Evolutionary conservation across 2,113 vertebrate genomes (phyloP).

Genomic region (Dasyornis broadbenti): DNA sequence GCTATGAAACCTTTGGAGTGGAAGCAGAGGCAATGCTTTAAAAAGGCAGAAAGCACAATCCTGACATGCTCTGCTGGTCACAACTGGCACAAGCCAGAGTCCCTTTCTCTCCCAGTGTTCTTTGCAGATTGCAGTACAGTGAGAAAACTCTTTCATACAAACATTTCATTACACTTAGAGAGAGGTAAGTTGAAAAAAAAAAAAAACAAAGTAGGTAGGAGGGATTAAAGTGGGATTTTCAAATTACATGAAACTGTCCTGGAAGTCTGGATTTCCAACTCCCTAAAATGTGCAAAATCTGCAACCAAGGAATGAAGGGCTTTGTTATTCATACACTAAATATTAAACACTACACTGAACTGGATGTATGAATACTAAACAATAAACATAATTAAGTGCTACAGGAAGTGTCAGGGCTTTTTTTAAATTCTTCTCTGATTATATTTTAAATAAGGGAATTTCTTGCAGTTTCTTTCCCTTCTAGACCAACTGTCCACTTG

Average conservation of each 20-base stretch:
- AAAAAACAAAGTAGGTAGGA: neutral
- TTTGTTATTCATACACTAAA: neutral
- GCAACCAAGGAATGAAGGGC: neutral
- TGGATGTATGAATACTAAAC: neutral
- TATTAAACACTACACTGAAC: neutral
- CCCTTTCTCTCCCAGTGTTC: neutral
- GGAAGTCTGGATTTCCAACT: neutral
- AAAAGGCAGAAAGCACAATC: neutral
- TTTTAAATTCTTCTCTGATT: neutral
- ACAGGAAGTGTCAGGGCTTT: neutral
- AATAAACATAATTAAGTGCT: neutral
- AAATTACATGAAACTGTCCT: neutral
- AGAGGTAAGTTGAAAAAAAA: neutral
- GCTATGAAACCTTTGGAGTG: neutral
- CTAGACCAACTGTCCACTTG: neutral
- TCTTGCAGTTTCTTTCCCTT: neutral
- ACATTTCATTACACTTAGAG: neutral
- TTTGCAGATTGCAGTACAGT: fast-evolving
- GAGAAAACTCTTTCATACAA: neutral
- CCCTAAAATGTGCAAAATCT: neutral
- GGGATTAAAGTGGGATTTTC: neutral
- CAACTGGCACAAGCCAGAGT: neutral
- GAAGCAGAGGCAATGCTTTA: neutral
- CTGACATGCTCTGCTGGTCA: neutral
- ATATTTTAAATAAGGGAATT: neutral